phyloP scores from a whole-genome alignment of 2,113 vertebrate species.

The Neotragus moschatus region DNA sequence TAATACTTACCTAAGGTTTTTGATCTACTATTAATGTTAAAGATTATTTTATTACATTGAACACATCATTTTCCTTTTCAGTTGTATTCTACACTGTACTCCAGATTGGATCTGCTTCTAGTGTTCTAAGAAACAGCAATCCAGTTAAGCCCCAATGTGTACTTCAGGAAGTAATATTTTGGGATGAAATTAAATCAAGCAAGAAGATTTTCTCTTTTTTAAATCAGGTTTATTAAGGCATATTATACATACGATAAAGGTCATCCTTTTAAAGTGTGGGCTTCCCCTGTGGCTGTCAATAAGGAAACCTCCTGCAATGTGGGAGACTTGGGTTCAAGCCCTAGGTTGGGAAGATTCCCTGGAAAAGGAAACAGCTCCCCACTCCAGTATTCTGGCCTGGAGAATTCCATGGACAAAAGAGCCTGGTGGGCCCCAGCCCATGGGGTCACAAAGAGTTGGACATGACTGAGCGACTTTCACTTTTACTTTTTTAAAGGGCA shows the following conservation, averaged over 20 bases:
- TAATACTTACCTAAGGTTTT: neutral
- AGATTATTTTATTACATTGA: neutral
- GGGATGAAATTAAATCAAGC: neutral
- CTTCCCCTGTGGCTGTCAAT: neutral
- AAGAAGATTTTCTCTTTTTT: neutral
- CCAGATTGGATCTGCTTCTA: neutral
- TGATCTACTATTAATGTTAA: neutral
- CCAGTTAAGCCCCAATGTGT: neutral
- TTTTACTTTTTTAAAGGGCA: neutral
- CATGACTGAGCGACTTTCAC: neutral
- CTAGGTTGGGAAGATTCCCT: neutral
- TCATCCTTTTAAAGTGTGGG: neutral
- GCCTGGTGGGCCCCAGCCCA: neutral
- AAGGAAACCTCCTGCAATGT: neutral
- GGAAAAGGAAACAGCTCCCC: neutral
- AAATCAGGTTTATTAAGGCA: neutral
- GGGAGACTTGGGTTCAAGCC: neutral
- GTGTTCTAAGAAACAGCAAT: neutral
- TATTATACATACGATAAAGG: neutral
- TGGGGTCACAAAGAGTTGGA: fast-evolving
- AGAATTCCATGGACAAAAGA: neutral
- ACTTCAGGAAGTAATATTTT: neutral
- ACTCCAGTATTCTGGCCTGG: neutral
- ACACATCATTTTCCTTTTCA: neutral
- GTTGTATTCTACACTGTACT: neutral